Conservation (phyloP, 2,797 vertebrate species). For the Columba guinea region DNA sequence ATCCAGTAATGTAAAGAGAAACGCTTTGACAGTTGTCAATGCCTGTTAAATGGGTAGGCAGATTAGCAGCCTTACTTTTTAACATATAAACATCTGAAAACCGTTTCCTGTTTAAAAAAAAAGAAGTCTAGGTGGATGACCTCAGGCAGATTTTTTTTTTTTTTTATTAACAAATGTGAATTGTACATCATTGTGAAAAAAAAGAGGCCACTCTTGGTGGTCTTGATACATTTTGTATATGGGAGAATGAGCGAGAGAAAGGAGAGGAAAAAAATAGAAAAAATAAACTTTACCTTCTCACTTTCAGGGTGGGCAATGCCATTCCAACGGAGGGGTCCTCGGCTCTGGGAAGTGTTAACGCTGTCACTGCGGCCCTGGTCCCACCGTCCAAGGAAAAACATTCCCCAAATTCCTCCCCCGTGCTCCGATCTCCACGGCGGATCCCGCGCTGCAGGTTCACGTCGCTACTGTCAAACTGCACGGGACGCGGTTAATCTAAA, state of each 20-base stretch:
- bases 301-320: constrained; percentile 94
- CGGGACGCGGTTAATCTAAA: constrained; percentile 78
- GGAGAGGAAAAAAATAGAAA: constrained; percentile 80
- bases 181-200: constrained; percentile 71
- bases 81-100: constrained; percentile 81
- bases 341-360: constrained; percentile 95
- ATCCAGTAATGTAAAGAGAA: constrained; percentile 6
- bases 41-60: constrained; percentile 61
- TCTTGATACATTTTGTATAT: constrained; percentile 80
- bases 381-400: constrained; percentile 75
- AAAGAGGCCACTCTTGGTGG: constrained; percentile 85
- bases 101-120: constrained; percentile 76
- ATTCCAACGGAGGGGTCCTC: constrained; percentile 84
- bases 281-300: constrained; percentile 97
- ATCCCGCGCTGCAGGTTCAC: constrained; percentile 64
- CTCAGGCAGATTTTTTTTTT: constrained; percentile 64
- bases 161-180: constrained; percentile 79
- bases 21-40: constrained; percentile 39
- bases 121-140: constrained; percentile 71
- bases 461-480: constrained; percentile 79
- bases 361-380: constrained; percentile 84
- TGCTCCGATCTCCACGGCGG: constrained; percentile 50
- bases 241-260: constrained; percentile 77
- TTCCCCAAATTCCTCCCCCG: constrained; percentile 81
- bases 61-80: constrained; percentile 76